phyloP scores from a whole-genome alignment of 1,140 invertebrate species.

The Campoletis sonorensis region DNA sequence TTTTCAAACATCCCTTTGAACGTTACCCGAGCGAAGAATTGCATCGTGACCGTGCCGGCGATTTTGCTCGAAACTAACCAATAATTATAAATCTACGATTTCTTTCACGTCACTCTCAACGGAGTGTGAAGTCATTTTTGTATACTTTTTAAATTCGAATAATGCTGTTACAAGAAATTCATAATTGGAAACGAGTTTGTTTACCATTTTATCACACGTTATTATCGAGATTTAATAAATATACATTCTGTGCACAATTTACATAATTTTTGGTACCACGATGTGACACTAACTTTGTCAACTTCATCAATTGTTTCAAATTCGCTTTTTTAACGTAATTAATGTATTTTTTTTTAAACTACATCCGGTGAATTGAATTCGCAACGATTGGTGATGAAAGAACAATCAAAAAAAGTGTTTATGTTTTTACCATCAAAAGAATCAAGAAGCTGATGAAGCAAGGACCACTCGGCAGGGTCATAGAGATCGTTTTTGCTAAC shows the following conservation, averaged over 20 bases:
- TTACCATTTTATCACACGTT: neutral
- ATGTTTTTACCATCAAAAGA: conserved; percentile 9
- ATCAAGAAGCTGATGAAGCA: neutral
- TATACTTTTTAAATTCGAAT: neutral
- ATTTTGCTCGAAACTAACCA: neutral
- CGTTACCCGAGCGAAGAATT: conserved; percentile 36
- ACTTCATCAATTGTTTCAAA: neutral
- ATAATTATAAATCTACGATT: conserved; percentile 13
- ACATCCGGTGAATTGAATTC: neutral
- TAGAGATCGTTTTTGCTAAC: conserved; percentile 44
- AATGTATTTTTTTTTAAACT: neutral
- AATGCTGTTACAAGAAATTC: neutral
- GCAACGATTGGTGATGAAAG: neutral
- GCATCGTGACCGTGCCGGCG: neutral
- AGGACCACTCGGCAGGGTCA: neutral
- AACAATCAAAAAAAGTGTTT: neutral
- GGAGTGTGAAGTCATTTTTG: neutral
- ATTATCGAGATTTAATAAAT: neutral
- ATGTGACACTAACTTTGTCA: no score
- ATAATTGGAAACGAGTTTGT: neutral
- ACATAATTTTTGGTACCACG: no score
- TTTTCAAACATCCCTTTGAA: conserved; percentile 20
- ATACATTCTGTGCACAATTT: neutral
- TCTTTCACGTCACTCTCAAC: neutral
- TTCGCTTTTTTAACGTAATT: neutral